Evolutionary conservation across 2,797 vertebrate genomes (phyloP), one percentile per base, ranked within the genome.

Genomic region (Brachymystax lenok): DNA sequence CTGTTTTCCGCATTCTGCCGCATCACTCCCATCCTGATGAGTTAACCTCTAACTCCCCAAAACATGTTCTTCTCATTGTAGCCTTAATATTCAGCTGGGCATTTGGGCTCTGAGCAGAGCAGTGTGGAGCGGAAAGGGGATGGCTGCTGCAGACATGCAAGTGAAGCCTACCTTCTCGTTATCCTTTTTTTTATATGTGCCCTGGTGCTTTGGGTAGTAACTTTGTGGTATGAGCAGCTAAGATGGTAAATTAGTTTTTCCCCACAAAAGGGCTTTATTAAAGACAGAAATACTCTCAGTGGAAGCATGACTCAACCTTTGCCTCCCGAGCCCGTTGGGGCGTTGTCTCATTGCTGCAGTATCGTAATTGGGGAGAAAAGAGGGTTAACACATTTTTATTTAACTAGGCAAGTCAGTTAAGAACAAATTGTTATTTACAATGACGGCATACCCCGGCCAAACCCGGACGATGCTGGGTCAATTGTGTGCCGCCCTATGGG

Each of bases 51-150:
- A 89, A 91, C 90, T 91, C 91, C 88, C 90, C 63, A 80, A 88
- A 84, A 87, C 90, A 90, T 82, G 88, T 74, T 85, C 84, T 85
- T 86, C 83, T 87, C 86, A 88, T 88, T 85, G 88, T 79, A 35
- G 84, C 71, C 85, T 87, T 91, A 87, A 89, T 87, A 78, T 85
- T 86, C 92, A 93, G 92, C 92, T 94, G 93, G 88, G 82, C 85
- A 76, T 84, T 83, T 81, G 2, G 82, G 81, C 17, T 21, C 40
- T 13, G 50, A 6, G 35, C 8, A 50, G 69, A 4, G 40, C 40
- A 46, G 40, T 10, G 46, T 21, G 19, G 10, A 10, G 40, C n/a
- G 69, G 35, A 69, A 33, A 35, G 67, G 51, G 28, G 27, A 13
- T 5, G 24, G 46, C n/a, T 67, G 28, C 64, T 16, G 27, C 27